Base-by-base conservation (phyloP, 2,888 invertebrate genomes). In the Pterobdella sp. region DNA sequence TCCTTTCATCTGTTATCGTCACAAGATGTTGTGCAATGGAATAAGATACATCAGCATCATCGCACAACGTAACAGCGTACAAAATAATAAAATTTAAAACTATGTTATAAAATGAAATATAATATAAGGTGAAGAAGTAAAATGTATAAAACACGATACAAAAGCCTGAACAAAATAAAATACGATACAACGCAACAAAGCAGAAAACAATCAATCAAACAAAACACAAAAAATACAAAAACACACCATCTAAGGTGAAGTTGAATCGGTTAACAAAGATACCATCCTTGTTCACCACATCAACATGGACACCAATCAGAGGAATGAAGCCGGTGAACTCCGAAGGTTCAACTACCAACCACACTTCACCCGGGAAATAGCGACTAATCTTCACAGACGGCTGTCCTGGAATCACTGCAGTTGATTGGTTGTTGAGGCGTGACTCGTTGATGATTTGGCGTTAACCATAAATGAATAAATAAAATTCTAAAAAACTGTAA, bases 251-350 rank as follows among this genome's bases (percentile, higher is more conserved):
- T 4, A 34, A n/a, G 18, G 26, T 7, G 26, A 34, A 18, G 37
- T 2, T 64, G 34, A 64, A 32, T 31, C 2, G 68, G 35, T 29
- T 26, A 36, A 18, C 37, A 52, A 56, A 18, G 29, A 56, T 31
- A 52, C 18, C 36, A 26, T 26, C 26, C 22, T 42, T 35, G 35
- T 36, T 4, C 26, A 4, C 0, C 14, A 0, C 68, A 22, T 42
- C 3, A 22, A 49, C 29, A 26, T 26, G 0, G 1, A 1, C 26
- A 31, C 68, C 68, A 36, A 49, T 7, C 26, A 49, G 68, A 26
- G 31, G 42, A 7, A 1, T 35, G 68, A 37, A 29, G 42, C 31
- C 49, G 36, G 42, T 68, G 42, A 68, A 42, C 49, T 68, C 42
- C 26, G 1, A 22, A 14, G 60, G 60, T 26, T 18, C 14, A 22